Evolutionary conservation across 2,113 vertebrate species (phyloP), one percentile per base, ranked within the genome.

Genomic region (Aegotheles bennettii): DNA sequence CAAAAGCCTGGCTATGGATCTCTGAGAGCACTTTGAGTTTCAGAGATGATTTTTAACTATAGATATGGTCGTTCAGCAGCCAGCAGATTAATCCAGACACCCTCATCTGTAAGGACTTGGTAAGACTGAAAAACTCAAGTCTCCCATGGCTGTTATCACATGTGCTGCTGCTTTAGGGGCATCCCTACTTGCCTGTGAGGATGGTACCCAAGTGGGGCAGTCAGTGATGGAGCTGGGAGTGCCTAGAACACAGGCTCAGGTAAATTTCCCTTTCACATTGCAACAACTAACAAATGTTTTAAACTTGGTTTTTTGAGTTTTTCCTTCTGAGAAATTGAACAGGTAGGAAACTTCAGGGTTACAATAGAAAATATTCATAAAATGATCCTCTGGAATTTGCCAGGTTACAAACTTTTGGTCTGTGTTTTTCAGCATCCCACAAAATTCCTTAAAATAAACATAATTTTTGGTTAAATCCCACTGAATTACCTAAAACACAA

Each of bases 141-240:
- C 2, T 23, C 5, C 56, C 23, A 2, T 15, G 65, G 26, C 11
- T 29, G 23, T 47, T 47, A 36, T 7, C 26, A 20, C 29, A 6
- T 2, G 4, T 23, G 38, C 13, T 29, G 6, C 33, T 36, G 24
- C 53, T 53, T 28, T 2, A 54, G 38, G 28, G 35, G 12, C 25
- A 42, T 35, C 67, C 11, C 42, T 40, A 11, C 26, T 29, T 8
- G 33, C 59, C 18, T 36, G 51, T 24, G 53, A 4, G 23, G 54
- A 20, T 2, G 14, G 8, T 29, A 40, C 26, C 51, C 45, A 35
- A 3, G 6, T 11, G 7, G 24, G 2, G 2, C 12, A 36, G 40
- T 14, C 54, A 36, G 20, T 8, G 26, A 13, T 11, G 43, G 71
- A 35, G 35, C 14, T 48, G 18, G 42, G n/a, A 82, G 8, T n/a